phyloP scores from a whole-genome alignment of 2,888 invertebrate genomes.

The Noctua comes region DNA sequence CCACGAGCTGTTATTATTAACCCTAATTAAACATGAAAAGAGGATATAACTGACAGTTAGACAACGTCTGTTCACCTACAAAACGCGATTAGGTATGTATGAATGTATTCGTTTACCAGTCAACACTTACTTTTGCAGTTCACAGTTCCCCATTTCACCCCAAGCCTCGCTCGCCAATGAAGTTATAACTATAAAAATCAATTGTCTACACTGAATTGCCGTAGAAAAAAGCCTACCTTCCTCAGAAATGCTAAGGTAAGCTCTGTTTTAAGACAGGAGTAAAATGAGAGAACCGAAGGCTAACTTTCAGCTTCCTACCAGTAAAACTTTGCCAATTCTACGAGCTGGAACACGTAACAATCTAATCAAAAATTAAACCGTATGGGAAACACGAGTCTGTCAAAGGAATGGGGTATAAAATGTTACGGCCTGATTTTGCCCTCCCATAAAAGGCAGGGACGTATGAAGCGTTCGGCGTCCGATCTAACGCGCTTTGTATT shows the following conservation, averaged over 20 bases:
- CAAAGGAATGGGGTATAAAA: constrained; percentile 66
- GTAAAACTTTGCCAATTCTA: constrained; percentile 49
- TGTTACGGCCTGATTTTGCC: constrained; percentile 65
- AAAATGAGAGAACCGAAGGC: constrained; percentile 6
- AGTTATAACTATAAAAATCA: constrained; percentile 58
- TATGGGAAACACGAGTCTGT: constrained; percentile 51
- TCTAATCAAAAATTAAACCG: constrained; percentile 62
- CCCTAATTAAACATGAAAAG: too few relatives aligned
- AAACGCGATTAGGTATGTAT: background rate
- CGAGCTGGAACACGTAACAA: constrained; percentile 52
- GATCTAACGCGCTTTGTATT: constrained; percentile 18
- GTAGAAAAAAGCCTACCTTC: constrained; percentile 17
- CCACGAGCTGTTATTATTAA: too few relatives aligned
- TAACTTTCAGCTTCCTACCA: constrained; percentile 25
- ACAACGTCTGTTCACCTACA: background rate
- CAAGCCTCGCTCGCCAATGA: constrained; percentile 16
- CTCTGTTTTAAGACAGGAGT: constrained; percentile 23
- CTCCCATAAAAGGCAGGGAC: constrained; percentile 50
- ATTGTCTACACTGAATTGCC: constrained; percentile 29
- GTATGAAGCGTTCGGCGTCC: constrained; percentile 12
- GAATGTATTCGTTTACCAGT: background rate
- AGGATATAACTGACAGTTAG: background rate
- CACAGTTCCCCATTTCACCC: constrained; percentile 16
- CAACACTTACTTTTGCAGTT: constrained; percentile 1
- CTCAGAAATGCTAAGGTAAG: constrained; percentile 22